Evolutionary conservation across 1,140 invertebrate genomes (phyloP).

Genomic region (Alviniconcha marisindica): DNA sequence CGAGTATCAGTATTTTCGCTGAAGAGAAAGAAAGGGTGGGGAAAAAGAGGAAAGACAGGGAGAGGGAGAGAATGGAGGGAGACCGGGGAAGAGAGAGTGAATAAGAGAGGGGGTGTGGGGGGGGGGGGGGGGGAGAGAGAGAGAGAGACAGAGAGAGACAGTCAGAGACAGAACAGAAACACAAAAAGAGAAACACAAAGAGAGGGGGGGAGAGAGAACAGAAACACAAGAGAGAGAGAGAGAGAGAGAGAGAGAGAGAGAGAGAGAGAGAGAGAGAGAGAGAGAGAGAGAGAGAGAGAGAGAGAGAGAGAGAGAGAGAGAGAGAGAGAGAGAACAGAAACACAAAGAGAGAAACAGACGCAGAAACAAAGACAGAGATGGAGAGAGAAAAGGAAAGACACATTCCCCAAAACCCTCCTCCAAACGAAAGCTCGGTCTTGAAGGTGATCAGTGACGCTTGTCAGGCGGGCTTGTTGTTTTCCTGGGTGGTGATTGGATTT

Average conservation of each 20-base stretch:
- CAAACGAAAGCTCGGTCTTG: too few species aligned
- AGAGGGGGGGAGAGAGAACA: background rate
- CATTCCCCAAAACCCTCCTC: too few species aligned
- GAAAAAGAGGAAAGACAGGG: background rate
- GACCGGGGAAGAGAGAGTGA: background rate
- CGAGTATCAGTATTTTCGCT: too few species aligned
- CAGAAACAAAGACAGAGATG: too few species aligned
- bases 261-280: constrained; percentile 24
- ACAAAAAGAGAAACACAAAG: background rate
- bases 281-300: background rate
- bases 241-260: background rate
- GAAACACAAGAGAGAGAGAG: background rate
- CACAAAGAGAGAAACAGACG: too few species aligned
- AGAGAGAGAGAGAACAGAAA: background rate
- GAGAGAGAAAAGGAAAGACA: too few species aligned
- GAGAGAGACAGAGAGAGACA: background rate
- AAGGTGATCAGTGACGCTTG: too few species aligned
- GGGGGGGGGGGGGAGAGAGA: background rate
- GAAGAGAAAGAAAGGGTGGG: too few species aligned
- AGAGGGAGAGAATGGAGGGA: background rate
- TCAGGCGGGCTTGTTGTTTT: too few species aligned
- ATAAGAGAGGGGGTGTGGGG: too few species aligned
- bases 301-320: background rate
- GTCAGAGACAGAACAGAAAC: background rate
- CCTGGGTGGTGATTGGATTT: too few species aligned